A percentile compares a stretch with the other conserved stretches of the same genome.
Evolutionary conservation across 2,888 invertebrate species (phyloP).

Genomic region (Cyclophora punctaria): DNA sequence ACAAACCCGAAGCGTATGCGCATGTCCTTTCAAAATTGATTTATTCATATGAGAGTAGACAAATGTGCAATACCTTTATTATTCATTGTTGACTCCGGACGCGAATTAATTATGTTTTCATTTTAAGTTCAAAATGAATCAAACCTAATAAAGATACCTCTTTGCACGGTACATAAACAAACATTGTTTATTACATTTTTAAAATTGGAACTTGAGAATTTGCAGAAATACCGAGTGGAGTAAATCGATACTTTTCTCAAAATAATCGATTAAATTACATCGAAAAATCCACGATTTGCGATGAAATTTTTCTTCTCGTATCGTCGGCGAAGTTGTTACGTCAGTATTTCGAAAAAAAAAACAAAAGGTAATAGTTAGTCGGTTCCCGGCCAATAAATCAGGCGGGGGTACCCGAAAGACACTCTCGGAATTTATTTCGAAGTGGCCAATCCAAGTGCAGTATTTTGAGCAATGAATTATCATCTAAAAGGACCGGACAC

Average conservation of each 20-base stretch:
- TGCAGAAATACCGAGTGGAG: slow-evolving; percentile 7
- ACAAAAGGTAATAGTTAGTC: slow-evolving; percentile 56
- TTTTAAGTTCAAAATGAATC: too few species aligned
- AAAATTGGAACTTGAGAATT: neutral
- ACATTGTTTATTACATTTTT: too few species aligned
- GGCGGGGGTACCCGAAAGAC: slow-evolving; percentile 39
- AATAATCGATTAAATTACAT: slow-evolving; percentile 11
- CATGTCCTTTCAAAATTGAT: too few species aligned
- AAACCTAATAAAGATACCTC: too few species aligned
- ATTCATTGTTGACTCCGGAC: too few species aligned
- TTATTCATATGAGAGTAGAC: too few species aligned
- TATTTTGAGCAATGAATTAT: slow-evolving; percentile 17
- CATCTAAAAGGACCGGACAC: neutral
- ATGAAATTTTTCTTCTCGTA: slow-evolving; percentile 36
- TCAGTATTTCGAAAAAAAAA: slow-evolving; percentile 52
- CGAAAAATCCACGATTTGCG: slow-evolving; percentile 19
- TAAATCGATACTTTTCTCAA: slow-evolving; percentile 10
- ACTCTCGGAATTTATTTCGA: slow-evolving; percentile 66
- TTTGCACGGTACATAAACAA: too few species aligned
- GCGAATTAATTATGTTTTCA: too few species aligned
- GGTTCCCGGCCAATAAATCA: slow-evolving; percentile 67
- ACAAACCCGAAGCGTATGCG: too few species aligned
- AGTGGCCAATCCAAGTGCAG: slow-evolving; percentile 18
- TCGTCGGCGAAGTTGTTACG: slow-evolving; percentile 47
- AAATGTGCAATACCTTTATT: too few species aligned